phyloP scores from a whole-genome alignment of 2,888 invertebrate genomes.

The Dioctria linearis region DNA sequence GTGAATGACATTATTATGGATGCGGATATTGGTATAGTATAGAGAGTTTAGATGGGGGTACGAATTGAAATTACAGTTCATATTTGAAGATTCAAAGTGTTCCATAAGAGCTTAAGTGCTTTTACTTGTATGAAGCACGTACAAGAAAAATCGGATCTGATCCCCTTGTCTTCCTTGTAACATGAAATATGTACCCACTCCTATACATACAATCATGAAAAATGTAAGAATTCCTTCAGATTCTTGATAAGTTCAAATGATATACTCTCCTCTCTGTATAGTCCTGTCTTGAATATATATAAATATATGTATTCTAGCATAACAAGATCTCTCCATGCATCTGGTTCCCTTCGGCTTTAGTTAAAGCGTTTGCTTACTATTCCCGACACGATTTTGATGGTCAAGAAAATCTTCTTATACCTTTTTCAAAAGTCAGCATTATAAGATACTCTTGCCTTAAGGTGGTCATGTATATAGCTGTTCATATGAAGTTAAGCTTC shows the following conservation, averaged over 20 bases:
- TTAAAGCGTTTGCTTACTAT: conserved; percentile 50
- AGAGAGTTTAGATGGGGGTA: too few relatives aligned
- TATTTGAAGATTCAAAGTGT: conserved; percentile 5
- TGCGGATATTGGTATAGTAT: background rate
- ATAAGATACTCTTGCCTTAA: conserved; percentile 52
- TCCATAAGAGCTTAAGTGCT: conserved; percentile 25
- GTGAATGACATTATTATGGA: background rate
- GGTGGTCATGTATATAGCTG: conserved; percentile 53
- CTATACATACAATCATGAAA: conserved; percentile 49
- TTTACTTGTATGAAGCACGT: conserved; percentile 32
- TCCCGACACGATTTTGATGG: conserved; percentile 56
- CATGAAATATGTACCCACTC: conserved; percentile 44
- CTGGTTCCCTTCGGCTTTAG: conserved; percentile 44
- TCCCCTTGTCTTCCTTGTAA: conserved; percentile 27
- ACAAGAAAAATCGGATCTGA: conserved; percentile 10
- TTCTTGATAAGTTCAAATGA: conserved; percentile 54
- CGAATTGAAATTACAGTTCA: background rate
- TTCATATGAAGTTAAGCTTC: conserved; percentile 39
- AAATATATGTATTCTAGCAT: conserved; percentile 43
- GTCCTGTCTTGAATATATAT: conserved; percentile 26
- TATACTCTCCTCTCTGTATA: conserved; percentile 28
- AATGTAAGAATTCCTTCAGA: conserved; percentile 53
- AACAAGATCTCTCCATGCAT: conserved; percentile 45
- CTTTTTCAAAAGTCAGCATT: conserved; percentile 57
- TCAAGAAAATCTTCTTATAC: conserved; percentile 58